These are phyloP conservation scores for Cantharis lateralis DNA, from an alignment of 2,888 invertebrate genomes.

Conservation along the genomic window DNA sequence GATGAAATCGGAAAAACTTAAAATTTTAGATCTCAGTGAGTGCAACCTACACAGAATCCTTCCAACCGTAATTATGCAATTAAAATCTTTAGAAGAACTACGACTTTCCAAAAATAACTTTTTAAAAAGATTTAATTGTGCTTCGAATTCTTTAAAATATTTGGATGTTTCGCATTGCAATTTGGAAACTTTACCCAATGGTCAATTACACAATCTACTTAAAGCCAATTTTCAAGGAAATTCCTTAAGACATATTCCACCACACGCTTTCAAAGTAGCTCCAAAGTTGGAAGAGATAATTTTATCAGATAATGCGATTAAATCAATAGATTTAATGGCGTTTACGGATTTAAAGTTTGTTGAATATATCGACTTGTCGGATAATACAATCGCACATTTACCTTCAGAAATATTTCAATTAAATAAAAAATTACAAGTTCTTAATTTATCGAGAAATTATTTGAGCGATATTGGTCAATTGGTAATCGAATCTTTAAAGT, in stretches of 20 bases:
- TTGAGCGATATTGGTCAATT: slow-evolving; percentile 63
- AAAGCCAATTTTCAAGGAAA: slow-evolving; percentile 67
- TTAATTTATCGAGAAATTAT: slow-evolving; percentile 71
- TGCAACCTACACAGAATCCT: slow-evolving; percentile 61
- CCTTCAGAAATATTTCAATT: slow-evolving; percentile 64
- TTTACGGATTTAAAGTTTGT: slow-evolving; percentile 65
- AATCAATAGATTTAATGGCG: slow-evolving; percentile 62
- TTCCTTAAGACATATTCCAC: slow-evolving; percentile 63
- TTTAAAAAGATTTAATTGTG: slow-evolving; percentile 54
- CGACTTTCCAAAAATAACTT: slow-evolving; percentile 67
- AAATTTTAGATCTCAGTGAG: slow-evolving; percentile 62
- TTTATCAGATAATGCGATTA: slow-evolving; percentile 70
- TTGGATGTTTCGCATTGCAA: slow-evolving; percentile 68
- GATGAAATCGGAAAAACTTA: slow-evolving; percentile 42
- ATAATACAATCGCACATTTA: slow-evolving; percentile 67
- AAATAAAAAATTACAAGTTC: slow-evolving; percentile 63
- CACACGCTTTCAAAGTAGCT: slow-evolving; percentile 66
- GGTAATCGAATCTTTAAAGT: slow-evolving; percentile 61
- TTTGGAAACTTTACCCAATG: slow-evolving; percentile 63
- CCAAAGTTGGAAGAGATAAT: slow-evolving; percentile 65
- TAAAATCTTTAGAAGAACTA: slow-evolving; percentile 65
- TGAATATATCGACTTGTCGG: slow-evolving; percentile 69
- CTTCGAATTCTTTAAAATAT: slow-evolving; percentile 60
- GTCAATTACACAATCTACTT: slow-evolving; percentile 65
- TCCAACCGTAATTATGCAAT: slow-evolving; percentile 60